A percentile compares a stretch with the other conserved stretches of the same genome.
phyloP scores from a whole-genome alignment of 2,888 invertebrate genomes.

The Lycocerus yunnanus region DNA sequence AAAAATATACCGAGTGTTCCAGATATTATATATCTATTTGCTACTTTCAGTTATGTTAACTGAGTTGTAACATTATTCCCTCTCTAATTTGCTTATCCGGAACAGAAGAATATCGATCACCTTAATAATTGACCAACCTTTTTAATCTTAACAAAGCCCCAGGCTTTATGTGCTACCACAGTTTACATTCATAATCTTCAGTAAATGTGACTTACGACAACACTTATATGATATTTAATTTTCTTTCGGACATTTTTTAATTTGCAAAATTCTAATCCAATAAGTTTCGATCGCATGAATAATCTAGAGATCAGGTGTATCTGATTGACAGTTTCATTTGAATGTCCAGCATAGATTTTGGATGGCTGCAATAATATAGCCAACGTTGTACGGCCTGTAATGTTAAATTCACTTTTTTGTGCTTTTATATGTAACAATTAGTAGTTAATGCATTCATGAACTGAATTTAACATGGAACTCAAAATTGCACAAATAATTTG shows the following conservation, averaged over 20 bases:
- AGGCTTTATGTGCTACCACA: neutral
- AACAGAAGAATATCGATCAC: neutral
- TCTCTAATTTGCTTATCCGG: neutral
- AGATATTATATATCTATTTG: neutral
- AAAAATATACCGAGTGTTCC: neutral
- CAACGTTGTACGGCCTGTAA: no score
- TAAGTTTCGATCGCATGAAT: no score
- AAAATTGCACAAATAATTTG: no score
- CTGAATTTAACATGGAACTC: no score
- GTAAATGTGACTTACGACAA: neutral
- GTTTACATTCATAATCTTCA: neutral
- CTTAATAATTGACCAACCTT: neutral
- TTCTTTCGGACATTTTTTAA: neutral
- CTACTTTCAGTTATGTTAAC: neutral
- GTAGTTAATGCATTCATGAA: no score
- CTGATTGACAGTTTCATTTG: neutral
- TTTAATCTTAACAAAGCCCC: neutral
- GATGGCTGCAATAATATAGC: no score
- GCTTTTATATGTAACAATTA: no score
- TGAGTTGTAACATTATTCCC: no score
- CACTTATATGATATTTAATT: neutral
- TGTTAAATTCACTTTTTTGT: no score
- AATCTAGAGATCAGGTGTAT: no score
- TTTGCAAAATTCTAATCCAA: no score
- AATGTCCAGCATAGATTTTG: neutral